A percentile compares a stretch with the other conserved stretches of the same genome.
Conservation (phyloP, 2,113 vertebrate species). For the Xiphias gladius region DNA sequence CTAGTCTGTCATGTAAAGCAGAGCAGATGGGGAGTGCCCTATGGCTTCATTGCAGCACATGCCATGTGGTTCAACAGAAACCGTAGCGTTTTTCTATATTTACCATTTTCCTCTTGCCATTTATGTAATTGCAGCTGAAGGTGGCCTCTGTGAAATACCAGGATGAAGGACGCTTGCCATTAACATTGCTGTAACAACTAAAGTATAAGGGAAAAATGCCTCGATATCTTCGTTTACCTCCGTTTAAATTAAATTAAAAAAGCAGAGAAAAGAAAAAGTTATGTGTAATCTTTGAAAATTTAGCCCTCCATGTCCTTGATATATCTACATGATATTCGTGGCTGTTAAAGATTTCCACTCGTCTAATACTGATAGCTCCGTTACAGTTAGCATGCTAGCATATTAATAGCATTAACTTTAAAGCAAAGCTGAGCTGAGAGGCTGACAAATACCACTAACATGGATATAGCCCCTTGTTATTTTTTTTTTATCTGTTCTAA, state of each 20-base stretch:
- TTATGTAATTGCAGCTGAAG: conserved; percentile 10
- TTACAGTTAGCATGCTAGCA: not conserved
- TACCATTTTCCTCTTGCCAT: conserved; percentile 1
- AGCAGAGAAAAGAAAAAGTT: not conserved
- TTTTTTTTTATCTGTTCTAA: not conserved
- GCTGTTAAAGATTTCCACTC: too few species aligned
- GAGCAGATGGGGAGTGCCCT: conserved; percentile 39
- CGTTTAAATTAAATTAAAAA: not conserved
- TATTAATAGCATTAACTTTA: not conserved
- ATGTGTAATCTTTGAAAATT: not conserved
- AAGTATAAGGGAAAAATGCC: not conserved
- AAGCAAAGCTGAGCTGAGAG: not conserved
- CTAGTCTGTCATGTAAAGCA: conserved; percentile 40
- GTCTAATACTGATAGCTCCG: too few species aligned
- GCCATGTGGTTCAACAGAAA: conserved; percentile 13
- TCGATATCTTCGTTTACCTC: not conserved
- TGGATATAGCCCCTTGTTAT: not conserved
- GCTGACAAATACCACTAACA: not conserved
- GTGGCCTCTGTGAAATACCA: not conserved
- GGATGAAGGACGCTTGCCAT: too few species aligned
- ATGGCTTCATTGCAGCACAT: conserved; percentile 33
- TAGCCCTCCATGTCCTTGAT: not conserved
- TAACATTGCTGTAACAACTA: not conserved
- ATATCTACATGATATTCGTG: not conserved
- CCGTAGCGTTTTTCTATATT: conserved; percentile 10